Evolutionary conservation across 2,888 invertebrate genomes (phyloP), one percentile per base, ranked within the genome.

Genomic region (Hofmannophila pseudospretella): DNA sequence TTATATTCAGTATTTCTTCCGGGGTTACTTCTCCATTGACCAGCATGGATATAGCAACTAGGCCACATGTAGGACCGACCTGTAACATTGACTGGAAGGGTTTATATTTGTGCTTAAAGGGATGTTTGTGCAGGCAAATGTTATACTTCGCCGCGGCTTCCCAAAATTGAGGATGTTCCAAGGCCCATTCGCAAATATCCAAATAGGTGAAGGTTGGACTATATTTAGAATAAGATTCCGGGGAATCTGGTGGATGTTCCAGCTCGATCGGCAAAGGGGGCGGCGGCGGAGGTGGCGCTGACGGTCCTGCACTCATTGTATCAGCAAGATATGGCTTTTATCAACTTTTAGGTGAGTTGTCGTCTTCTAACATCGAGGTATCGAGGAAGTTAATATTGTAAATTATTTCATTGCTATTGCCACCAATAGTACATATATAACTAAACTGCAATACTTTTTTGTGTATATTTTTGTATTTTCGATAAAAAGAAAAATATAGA

Each of bases 31-130:
- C 78, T 32, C 88, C 89, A 43, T 90, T 88, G 0, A 92, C 80
- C 32, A 93, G 87, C 94, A 96, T 96, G 25, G 93, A 92, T 19
- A 96, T 71, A 1, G 96, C 96, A n/a, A 94, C 94, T 39, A 96
- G 71, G 5, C 97, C 97, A 81, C 97, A 97, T 53, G 96, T 96
- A 2, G 93, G 93, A 0, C 93, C 91, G 14, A 87, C 68, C 73
- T 90, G 90, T 28, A 67, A 44, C 37, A 80, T 71, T 3, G 82
- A 68, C 16, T 75, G 61, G 41, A 75, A 74, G 39, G 68, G 62
- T 41, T 65, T 82, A 41, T 87, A 88, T 38, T 72, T 74, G 41
- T 80, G 89, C 34, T 59, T 64, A 49, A 76, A 79, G 1, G 92
- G 92, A 31, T 81, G 56, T 33, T 62, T 54, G 14, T 85, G 45